These are phyloP conservation scores for Xiphorhynchus elegans DNA, from an alignment of 2,113 vertebrate species.

Conservation along the genomic window DNA sequence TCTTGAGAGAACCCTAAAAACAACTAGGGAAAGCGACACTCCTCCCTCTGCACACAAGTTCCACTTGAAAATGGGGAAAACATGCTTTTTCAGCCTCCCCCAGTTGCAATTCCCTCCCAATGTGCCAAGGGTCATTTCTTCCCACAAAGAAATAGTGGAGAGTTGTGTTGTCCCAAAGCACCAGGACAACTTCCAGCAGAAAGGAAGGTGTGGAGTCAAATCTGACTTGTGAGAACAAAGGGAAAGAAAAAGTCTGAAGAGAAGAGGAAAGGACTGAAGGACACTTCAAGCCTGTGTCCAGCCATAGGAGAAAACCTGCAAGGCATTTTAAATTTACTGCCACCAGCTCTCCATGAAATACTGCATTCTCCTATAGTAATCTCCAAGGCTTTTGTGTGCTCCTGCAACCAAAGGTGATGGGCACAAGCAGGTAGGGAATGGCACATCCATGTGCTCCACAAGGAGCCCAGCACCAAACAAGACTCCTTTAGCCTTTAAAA, in stretches of 20 bases:
- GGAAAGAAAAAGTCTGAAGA: neutral
- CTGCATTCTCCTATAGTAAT: neutral
- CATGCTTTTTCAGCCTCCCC: rapidly evolving
- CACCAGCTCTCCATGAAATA: neutral
- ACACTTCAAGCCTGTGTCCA: neutral
- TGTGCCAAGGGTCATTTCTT: neutral
- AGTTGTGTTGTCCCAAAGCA: neutral
- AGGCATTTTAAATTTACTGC: neutral
- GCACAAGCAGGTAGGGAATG: neutral
- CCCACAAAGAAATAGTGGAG: rapidly evolving
- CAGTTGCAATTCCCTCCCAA: neutral
- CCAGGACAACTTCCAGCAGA: neutral
- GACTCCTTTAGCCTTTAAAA: neutral
- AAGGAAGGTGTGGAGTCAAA: neutral
- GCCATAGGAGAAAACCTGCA: neutral
- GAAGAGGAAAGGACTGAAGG: neutral
- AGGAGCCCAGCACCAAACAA: neutral
- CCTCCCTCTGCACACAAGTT: neutral
- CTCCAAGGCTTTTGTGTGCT: neutral
- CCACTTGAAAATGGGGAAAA: neutral
- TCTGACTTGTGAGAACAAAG: neutral
- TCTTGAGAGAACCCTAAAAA: neutral
- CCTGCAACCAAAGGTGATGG: neutral
- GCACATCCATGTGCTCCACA: neutral
- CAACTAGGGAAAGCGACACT: neutral